Percentiles rank a stretch among this genome's conserved stretches.
These are phyloP conservation scores for Cottus gobio DNA, from an alignment of 2,113 vertebrate genomes.

Conservation along the genomic window DNA sequence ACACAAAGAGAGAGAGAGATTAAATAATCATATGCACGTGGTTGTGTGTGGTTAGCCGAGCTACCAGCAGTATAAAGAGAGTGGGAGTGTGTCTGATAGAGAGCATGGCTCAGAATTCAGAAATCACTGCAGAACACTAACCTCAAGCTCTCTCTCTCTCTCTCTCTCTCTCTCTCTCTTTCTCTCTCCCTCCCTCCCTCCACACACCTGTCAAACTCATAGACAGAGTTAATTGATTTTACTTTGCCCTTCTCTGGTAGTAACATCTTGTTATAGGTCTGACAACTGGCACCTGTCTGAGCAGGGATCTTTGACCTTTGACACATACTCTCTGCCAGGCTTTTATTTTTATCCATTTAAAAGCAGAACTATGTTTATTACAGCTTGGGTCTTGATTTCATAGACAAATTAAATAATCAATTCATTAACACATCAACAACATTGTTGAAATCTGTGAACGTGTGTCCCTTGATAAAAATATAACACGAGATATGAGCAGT, in stretches of 20 bases:
- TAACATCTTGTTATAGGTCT: background rate
- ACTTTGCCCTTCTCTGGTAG: background rate
- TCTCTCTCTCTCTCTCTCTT: background rate
- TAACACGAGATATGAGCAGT: too few relatives aligned
- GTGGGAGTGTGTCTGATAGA: conserved; percentile 22
- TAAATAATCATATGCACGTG: conserved; percentile 19
- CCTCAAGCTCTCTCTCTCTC: background rate
- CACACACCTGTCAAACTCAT: too few relatives aligned
- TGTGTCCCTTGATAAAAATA: background rate
- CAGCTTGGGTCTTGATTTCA: background rate
- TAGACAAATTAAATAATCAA: background rate
- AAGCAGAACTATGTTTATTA: background rate
- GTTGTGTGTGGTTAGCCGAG: conserved; percentile 18
- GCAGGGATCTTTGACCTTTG: background rate
- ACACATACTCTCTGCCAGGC: background rate
- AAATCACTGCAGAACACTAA: conserved; percentile 20
- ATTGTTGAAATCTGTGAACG: background rate
- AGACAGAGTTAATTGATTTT: conserved; percentile 11
- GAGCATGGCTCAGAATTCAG: conserved; percentile 32
- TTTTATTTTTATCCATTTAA: background rate
- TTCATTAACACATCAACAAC: background rate
- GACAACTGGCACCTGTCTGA: conserved; percentile 8
- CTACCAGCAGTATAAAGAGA: conserved; percentile 22
- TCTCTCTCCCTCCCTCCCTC: background rate
- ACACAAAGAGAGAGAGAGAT: background rate